Evolutionary conservation across 2,888 invertebrate genomes (phyloP).

Genomic region (Apodemia mormo): DNA sequence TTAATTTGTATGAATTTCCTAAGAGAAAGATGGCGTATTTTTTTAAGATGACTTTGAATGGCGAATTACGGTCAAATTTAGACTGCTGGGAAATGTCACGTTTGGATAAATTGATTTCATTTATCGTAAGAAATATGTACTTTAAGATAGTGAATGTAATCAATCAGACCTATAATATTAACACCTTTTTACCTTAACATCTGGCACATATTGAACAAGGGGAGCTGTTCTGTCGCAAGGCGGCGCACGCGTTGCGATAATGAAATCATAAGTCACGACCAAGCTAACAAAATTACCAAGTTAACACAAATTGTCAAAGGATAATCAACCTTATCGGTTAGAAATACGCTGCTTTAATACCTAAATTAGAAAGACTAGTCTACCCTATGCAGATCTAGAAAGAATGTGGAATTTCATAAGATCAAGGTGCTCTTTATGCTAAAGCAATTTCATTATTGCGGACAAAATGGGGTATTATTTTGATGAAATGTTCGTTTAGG

Average conservation of each 20-base stretch:
- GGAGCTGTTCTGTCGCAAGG: constrained; percentile 43
- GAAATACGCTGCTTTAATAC: not conserved
- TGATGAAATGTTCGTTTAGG: constrained; percentile 19
- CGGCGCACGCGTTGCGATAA: constrained; percentile 57
- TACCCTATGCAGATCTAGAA: constrained; percentile 37
- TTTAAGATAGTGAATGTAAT: constrained; percentile 13
- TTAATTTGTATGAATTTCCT: too few species aligned
- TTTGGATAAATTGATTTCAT: too few species aligned
- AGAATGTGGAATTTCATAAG: constrained; percentile 41
- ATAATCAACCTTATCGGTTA: constrained; percentile 28
- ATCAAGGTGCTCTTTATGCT: constrained; percentile 35
- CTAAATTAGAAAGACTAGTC: not conserved
- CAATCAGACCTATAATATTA: constrained; percentile 1
- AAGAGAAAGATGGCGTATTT: too few species aligned
- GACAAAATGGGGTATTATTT: constrained; percentile 19
- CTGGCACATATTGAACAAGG: constrained; percentile 27
- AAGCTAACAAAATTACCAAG: constrained; percentile 43
- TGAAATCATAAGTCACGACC: constrained; percentile 69
- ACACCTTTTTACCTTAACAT: constrained; percentile 2
- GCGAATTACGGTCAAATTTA: too few species aligned
- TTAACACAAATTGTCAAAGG: constrained; percentile 23
- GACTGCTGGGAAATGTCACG: too few species aligned
- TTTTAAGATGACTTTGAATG: too few species aligned
- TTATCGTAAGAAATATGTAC: too few species aligned
- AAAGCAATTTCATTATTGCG: constrained; percentile 21